Conservation (phyloP, 1,140 invertebrate species). For the Homarus americanus region DNA sequence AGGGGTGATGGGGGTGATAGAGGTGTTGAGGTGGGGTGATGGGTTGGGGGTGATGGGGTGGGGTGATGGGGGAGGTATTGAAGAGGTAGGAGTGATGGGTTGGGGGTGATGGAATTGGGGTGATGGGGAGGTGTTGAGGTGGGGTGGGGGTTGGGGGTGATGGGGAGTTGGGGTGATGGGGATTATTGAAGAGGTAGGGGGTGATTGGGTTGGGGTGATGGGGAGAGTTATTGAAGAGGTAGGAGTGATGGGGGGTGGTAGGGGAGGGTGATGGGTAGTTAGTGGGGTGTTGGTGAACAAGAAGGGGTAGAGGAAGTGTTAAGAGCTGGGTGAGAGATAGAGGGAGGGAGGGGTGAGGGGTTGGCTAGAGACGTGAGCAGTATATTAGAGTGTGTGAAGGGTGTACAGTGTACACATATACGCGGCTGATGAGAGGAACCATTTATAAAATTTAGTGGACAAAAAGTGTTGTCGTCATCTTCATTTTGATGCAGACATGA, state of each 20-base stretch:
- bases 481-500: constrained; percentile 45
- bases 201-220: no score
- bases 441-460: constrained; percentile 38
- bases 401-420: constrained; percentile 1
- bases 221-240: no score
- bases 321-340: not conserved
- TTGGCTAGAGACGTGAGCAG: not conserved
- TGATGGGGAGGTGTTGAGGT: no score
- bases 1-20: no score
- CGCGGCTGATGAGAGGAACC: not conserved
- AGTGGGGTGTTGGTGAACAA: no score
- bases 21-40: no score
- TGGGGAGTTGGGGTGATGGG: no score
- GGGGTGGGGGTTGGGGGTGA: no score
- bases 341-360: not conserved
- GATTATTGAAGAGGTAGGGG: not conserved
- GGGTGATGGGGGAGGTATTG: no score
- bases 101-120: no score
- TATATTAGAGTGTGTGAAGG: not conserved
- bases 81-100: no score
- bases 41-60: no score
- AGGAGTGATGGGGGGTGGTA: not conserved
- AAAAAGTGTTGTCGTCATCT: constrained; percentile 41
- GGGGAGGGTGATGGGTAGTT: not conserved
- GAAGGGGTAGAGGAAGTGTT: not conserved